Base-by-base conservation (phyloP, 2,113 vertebrate species). In the Silurus meridionalis region DNA sequence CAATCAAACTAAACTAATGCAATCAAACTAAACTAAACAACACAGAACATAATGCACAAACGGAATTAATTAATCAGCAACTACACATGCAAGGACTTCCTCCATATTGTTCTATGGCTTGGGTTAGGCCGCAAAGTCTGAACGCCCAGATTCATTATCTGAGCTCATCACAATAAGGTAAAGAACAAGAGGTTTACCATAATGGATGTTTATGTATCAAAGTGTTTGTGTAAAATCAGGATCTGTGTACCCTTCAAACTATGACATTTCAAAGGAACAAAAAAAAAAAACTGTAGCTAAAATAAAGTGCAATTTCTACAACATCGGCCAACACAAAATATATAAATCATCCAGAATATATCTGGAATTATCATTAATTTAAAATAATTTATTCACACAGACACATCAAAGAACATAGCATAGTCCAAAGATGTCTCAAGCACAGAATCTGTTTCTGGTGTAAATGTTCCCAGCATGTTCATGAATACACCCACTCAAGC, bases 381-480 rank as follows among this genome's bases (percentile, higher is more conserved):
- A 25, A 60, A 58, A 80, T 55, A 57, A 5, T 55, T 6, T 52
- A 61, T 82, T 83, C 10, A 28, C 8, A 67, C 46, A 66, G 19
- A 25, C n/a, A 52, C 37, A 58, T 79, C n/a, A 8, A 5, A 79
- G 25, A 83, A 80, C 64, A 83, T 37, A 57, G 48, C 57, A 7
- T 55, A 52, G n/a, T 46, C 9, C 50, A 64, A 83, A 64, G 80
- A 25, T 48, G 71, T 80, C 77, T 84, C 13, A 46, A 82, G 84
- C 19, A 52, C 55, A 63, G 55, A 71, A 50, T 82, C 23, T 9
- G 74, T 53, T 82, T 52, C 80, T 19, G 77, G 74, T 77, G 57
- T 52, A 77, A 48, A 46, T 74, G 57, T 80, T 82, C 50, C 60
- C 7, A 80, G 71, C 64, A 61, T 71, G 63, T 82, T 80, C 63